Conservation (phyloP, 2,113 vertebrate species). For the Hippocampus guttulatus region DNA sequence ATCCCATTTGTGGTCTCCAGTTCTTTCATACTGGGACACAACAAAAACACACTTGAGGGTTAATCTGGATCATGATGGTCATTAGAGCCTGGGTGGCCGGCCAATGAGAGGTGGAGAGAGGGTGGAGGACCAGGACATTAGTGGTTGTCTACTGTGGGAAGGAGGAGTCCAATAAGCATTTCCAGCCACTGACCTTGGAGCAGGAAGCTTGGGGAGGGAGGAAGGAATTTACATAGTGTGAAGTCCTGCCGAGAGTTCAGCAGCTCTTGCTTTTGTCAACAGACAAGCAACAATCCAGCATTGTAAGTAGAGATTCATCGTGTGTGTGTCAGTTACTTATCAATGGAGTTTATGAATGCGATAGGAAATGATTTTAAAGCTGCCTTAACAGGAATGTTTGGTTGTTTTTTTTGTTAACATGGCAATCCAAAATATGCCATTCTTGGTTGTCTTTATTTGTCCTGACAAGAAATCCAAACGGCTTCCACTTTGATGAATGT, state of each 20-base stretch:
- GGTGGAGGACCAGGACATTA: conserved; percentile 2
- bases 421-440: neutral
- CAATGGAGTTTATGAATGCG: conserved; percentile 28
- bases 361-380: neutral
- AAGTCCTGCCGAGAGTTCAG: conserved; percentile 50
- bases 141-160: conserved; percentile 24
- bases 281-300: conserved; percentile 11
- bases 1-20: conserved; percentile 44
- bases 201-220: conserved; percentile 13
- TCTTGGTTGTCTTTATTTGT: neutral
- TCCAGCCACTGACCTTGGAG: conserved; percentile 67
- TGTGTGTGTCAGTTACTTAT: conserved; percentile 1
- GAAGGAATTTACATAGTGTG: conserved; percentile 44
- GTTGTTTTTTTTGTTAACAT: conserved; percentile 2
- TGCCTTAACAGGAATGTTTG: conserved; percentile 6
- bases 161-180: conserved; percentile 22
- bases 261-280: conserved; percentile 38
- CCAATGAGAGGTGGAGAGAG: conserved; percentile 14
- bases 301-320: conserved; percentile 45
- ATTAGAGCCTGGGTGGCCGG: conserved; percentile 51
- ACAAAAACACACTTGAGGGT: conserved; percentile 56
- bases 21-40: conserved; percentile 16
- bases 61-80: conserved; percentile 68
- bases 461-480: neutral
- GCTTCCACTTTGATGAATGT: neutral